phyloP scores from a whole-genome alignment of 1,140 invertebrate genomes.

The Helicorthomorpha holstii region DNA sequence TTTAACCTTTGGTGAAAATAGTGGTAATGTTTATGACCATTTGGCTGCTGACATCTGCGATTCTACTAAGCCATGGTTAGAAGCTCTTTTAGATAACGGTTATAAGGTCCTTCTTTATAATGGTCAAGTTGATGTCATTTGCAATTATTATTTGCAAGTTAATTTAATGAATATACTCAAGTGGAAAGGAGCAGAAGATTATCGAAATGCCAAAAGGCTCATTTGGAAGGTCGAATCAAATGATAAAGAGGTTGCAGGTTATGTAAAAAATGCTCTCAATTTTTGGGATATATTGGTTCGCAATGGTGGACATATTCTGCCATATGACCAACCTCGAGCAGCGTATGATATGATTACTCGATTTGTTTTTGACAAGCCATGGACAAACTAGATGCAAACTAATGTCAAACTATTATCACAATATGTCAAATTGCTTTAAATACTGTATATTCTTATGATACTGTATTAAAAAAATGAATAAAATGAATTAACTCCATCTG shows the following conservation, averaged over 20 bases:
- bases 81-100: slow-evolving; percentile 14
- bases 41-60: slow-evolving; percentile 1
- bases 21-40: not conserved
- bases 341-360: slow-evolving; percentile 54
- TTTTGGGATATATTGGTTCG: slow-evolving; percentile 27
- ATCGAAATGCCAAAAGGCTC: not conserved
- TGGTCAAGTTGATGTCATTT: slow-evolving; percentile 18
- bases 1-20: not conserved
- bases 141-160: slow-evolving; percentile 10
- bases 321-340: slow-evolving; percentile 60
- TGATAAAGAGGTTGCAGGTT: slow-evolving; percentile 10
- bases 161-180: slow-evolving; percentile 6
- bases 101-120: slow-evolving; percentile 16
- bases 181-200: slow-evolving; percentile 8
- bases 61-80: slow-evolving; percentile 11
- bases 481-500: too few relatives aligned
- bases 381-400: too few relatives aligned
- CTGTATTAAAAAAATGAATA: too few relatives aligned
- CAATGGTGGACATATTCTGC: slow-evolving; percentile 69
- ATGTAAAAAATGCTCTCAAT: slow-evolving; percentile 3
- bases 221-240: slow-evolving; percentile 6
- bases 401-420: too few relatives aligned
- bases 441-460: too few relatives aligned
- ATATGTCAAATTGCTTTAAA: too few relatives aligned
- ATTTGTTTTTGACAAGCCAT: slow-evolving; percentile 34